Conservation (phyloP, 92 coral and sea anemone genomes). For the Metridium senile region DNA sequence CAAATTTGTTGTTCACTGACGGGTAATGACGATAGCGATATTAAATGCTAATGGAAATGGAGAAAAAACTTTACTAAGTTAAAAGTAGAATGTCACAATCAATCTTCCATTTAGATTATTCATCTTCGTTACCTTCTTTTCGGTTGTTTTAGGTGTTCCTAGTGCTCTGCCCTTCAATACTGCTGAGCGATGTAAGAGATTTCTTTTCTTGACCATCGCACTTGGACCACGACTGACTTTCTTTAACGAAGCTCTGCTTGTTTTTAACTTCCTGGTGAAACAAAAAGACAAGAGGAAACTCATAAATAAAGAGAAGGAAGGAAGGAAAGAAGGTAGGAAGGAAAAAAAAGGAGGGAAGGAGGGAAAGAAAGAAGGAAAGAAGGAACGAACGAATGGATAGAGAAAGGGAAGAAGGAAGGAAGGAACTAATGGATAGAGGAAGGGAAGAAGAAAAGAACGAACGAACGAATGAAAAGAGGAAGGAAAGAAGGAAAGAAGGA, state of each 20-base stretch:
- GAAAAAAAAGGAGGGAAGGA: no score
- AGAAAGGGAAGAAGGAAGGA: background rate
- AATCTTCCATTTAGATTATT: no score
- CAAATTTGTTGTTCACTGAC: no score
- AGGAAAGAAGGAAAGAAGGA: no score
- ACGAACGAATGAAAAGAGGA: no score
- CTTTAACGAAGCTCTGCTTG: constrained; percentile 69
- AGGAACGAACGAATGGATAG: background rate
- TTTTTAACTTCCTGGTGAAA: constrained; percentile 51
- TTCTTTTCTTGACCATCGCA: constrained; percentile 47
- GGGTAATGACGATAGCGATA: no score
- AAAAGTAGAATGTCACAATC: background rate
- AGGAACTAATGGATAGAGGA: no score
- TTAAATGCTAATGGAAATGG: background rate
- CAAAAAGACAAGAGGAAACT: background rate
- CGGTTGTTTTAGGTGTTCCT: constrained; percentile 26
- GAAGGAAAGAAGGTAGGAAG: background rate
- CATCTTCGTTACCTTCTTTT: constrained; percentile 31
- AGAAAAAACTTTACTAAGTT: no score
- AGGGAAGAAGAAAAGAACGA: no score
- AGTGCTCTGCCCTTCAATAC: constrained; percentile 38
- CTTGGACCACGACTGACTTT: constrained; percentile 59
- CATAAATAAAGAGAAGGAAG: background rate
- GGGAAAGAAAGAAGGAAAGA: no score
- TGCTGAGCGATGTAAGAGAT: constrained; percentile 61